Evolutionary conservation across 53 echinoderm and acorn worm species (phyloP).

Genomic region (Pentamera pediparva): DNA sequence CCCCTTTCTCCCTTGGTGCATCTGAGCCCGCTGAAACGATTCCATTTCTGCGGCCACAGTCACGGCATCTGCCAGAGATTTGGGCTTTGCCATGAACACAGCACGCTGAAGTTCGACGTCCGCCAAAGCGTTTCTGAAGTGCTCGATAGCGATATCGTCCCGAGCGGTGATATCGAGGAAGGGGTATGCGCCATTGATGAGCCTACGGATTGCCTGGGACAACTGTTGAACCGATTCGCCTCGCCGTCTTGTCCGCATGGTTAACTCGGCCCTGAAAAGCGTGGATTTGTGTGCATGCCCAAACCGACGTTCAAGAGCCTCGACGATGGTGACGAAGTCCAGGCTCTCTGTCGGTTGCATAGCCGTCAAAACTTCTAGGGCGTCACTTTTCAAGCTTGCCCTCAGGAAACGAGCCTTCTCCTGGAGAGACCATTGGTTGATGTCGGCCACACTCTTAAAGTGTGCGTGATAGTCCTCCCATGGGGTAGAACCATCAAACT

Average conservation of each 20-base stretch:
- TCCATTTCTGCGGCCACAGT: conserved; percentile 2
- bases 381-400: neutral
- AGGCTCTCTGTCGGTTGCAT: neutral
- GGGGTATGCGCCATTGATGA: conserved; percentile 6
- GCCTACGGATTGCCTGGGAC: neutral
- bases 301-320: neutral
- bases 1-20: neutral
- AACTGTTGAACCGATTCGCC: neutral
- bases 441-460: conserved; percentile 8
- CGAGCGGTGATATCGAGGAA: neutral
- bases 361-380: neutral
- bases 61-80: neutral
- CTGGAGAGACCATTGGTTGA: neutral
- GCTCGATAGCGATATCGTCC: neutral
- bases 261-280: neutral
- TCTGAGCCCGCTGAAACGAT: conserved; percentile 1
- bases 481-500: neutral
- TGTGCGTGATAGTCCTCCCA: neutral
- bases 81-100: conserved; percentile 1
- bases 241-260: neutral
- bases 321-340: neutral
- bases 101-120: neutral
- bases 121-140: neutral
- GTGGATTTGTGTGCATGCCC: neutral
- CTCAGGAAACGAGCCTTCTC: neutral